Evolutionary conservation across 2,888 invertebrate species (phyloP), one percentile per base, ranked within the genome.

Genomic region (Achlya flavicornis): DNA sequence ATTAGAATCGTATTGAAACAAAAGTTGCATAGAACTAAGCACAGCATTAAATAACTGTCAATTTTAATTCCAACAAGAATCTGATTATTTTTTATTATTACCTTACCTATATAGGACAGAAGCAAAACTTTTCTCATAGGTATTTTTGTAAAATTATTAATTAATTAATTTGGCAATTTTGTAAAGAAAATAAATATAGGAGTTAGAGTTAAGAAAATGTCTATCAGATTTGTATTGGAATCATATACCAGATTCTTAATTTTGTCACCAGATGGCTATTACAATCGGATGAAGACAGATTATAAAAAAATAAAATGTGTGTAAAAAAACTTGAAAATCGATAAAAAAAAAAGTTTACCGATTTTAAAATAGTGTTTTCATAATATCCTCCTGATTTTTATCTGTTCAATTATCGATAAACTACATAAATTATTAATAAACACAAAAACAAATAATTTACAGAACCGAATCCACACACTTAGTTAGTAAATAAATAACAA

Each of bases 401-500:
- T n/a, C n/a, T n/a, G 46, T 46, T 14, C 14, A 4, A 14, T 4
- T 14, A 46, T 46, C 46, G n/a, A 46, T n/a, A n/a, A 46, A 38
- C 38, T 38, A 7, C 1, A 38, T 10, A 3, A 38, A 38, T 38
- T 10, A 38, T 35, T 0, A 1, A 11, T 38, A 10, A 0, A 11
- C 38, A n/a, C n/a, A 46, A 46, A 46, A 46, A 46, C 8, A 53
- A 41, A 53, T 8, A 16, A 48, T 16, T 16, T 19, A 19, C 53
- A 53, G 19, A 48, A 53, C 19, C 48, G 19, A 53, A 16, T n/a
- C 53, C 19, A 19, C 53, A 19, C 19, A 14, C 33, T n/a, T n/a
- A 58, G 7, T 14, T 32, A 32, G 58, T 33, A 35, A 58, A 58
- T 58, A 83, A 80, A 75, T 78, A 80, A 80, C 77, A 76, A 76